A percentile compares a stretch with the other conserved stretches of the same genome.
phyloP scores from a whole-genome alignment of 2,888 invertebrate species.

The Acleris cristana region DNA sequence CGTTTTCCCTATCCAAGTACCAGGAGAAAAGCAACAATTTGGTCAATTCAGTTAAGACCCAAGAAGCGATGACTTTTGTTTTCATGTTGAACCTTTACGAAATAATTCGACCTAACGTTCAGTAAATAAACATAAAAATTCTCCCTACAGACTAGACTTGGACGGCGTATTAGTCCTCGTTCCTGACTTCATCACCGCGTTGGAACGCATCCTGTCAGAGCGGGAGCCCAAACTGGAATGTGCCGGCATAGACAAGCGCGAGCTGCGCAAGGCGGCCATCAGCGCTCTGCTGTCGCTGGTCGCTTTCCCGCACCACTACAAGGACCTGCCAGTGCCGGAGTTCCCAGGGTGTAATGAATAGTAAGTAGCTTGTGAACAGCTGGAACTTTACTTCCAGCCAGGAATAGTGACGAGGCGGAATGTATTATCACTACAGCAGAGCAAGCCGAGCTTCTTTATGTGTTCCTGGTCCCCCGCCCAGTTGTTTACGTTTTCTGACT shows the following conservation, averaged over 20 bases:
- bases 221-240: slow-evolving; percentile 90
- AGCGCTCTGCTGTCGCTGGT: slow-evolving; percentile 95
- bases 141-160: slow-evolving; percentile 87
- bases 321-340: slow-evolving; percentile 88
- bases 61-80: no score
- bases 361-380: slow-evolving; percentile 52
- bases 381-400: no score
- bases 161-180: slow-evolving; percentile 96
- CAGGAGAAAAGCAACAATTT: no score
- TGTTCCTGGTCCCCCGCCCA: no score
- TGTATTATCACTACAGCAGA: no score
- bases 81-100: no score
- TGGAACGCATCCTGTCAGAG: slow-evolving; percentile 95
- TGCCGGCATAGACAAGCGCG: slow-evolving; percentile 87
- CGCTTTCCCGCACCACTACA: slow-evolving; percentile 96
- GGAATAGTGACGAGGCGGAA: no score
- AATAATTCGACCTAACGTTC: no score
- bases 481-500: no score
- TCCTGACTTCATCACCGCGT: slow-evolving; percentile 93
- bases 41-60: no score
- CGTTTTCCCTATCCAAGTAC: no score
- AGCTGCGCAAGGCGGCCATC: slow-evolving; percentile 95
- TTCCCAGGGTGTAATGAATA: slow-evolving; percentile 84
- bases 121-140: neutral
- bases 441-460: no score